phyloP scores from a whole-genome alignment of 2,113 vertebrate species.

The Calidris pygmaea region DNA sequence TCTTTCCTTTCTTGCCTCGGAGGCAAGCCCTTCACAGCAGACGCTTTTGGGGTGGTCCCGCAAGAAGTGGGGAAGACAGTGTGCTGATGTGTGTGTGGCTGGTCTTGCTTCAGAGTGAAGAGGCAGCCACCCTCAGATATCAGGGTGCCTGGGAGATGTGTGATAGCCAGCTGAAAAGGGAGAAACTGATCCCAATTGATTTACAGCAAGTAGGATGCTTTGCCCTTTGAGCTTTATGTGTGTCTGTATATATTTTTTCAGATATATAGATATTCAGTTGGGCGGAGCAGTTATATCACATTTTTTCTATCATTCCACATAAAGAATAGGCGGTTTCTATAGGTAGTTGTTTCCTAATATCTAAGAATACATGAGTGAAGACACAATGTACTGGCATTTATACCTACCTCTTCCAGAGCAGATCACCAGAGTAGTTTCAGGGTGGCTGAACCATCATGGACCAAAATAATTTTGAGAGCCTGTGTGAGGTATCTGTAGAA shows the following conservation, averaged over 20 bases:
- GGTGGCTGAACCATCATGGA: neutral
- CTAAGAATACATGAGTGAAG: neutral
- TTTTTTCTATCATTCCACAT: neutral
- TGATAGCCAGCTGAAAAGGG: neutral
- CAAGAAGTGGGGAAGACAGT: neutral
- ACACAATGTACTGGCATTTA: neutral
- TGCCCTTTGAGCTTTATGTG: neutral
- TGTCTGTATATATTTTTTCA: neutral
- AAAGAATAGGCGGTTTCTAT: neutral
- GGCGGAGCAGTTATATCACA: neutral
- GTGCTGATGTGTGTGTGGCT: neutral
- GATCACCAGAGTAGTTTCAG: neutral
- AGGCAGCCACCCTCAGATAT: neutral
- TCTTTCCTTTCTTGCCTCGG: neutral
- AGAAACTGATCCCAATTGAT: neutral
- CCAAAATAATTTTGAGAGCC: neutral
- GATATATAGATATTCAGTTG: neutral
- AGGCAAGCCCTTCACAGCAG: neutral
- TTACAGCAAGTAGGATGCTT: neutral
- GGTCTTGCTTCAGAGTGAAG: neutral
- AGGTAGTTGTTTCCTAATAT: neutral
- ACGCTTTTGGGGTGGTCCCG: neutral
- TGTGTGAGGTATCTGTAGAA: neutral
- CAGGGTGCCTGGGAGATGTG: neutral
- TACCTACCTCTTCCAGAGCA: neutral